These are phyloP conservation scores for Triplophysa siluroides DNA, from an alignment of 2,113 vertebrate genomes.

Conservation along the genomic window DNA sequence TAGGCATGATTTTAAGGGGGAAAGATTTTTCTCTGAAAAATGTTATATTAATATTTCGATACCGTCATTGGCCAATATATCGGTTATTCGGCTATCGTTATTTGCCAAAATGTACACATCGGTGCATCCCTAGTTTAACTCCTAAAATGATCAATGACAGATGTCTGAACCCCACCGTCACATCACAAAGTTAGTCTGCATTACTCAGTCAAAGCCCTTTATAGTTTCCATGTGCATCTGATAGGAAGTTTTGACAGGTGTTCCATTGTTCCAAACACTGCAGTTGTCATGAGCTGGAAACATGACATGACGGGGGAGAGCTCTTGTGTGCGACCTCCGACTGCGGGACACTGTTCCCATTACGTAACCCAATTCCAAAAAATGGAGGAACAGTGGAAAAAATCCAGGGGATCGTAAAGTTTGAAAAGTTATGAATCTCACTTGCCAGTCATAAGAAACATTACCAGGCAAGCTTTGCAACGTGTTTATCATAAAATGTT, in stretches of 20 bases:
- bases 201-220: slow-evolving; percentile 13
- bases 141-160: slow-evolving; percentile 18
- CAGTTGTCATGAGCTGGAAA: slow-evolving; percentile 55
- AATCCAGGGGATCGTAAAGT: slow-evolving; percentile 53
- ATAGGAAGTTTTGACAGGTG: slow-evolving; percentile 70
- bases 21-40: no score
- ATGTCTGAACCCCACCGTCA: background rate
- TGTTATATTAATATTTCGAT: no score
- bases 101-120: no score
- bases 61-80: no score
- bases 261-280: slow-evolving; percentile 48
- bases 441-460: background rate
- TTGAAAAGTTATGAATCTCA: background rate
- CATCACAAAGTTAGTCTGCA: slow-evolving; percentile 16
- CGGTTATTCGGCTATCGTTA: no score
- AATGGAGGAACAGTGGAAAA: slow-evolving; percentile 39
- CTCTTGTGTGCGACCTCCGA: background rate
- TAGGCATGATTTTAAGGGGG: no score
- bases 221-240: background rate
- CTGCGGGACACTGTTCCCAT: slow-evolving; percentile 48
- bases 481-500: no score
- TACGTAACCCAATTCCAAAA: slow-evolving; percentile 54
- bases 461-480: background rate
- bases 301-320: slow-evolving; percentile 51
- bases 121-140: background rate